Percentiles rank a stretch among this genome's conserved stretches.
Evolutionary conservation across 2,113 vertebrate genomes (phyloP).

Genomic region (Oryzias curvinotus): DNA sequence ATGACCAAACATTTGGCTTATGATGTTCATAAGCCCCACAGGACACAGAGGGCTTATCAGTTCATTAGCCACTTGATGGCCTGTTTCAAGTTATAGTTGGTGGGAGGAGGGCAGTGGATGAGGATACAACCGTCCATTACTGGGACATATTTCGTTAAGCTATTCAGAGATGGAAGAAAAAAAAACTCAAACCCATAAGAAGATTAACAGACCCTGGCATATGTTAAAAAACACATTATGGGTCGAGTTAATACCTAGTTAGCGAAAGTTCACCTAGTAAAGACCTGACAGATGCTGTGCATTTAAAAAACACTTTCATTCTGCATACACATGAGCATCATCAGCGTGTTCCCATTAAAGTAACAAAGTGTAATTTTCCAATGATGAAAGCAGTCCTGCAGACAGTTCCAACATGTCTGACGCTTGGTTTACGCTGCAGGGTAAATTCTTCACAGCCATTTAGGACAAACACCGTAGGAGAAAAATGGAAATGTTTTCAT

Average conservation of each 20-base stretch:
- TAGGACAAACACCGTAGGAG: slow-evolving; percentile 80
- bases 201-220: slow-evolving; percentile 75
- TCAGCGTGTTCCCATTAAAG: neutral
- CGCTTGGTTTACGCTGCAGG: slow-evolving; percentile 8
- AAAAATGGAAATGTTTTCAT: slow-evolving; percentile 76
- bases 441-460: slow-evolving; percentile 66
- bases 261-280: slow-evolving; percentile 68
- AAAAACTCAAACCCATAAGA: slow-evolving; percentile 67
- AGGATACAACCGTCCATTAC: slow-evolving; percentile 62
- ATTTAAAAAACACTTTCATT: slow-evolving; percentile 9
- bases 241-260: slow-evolving; percentile 73
- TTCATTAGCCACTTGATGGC: slow-evolving; percentile 74
- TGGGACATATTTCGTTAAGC: slow-evolving; percentile 69
- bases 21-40: slow-evolving; percentile 62
- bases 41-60: slow-evolving; percentile 69
- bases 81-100: slow-evolving; percentile 64
- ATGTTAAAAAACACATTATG: slow-evolving; percentile 73
- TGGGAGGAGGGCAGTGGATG: slow-evolving; percentile 60
- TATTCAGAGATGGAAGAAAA: slow-evolving; percentile 50
- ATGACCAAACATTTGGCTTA: slow-evolving; percentile 58
- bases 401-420: neutral
- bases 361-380: neutral
- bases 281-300: slow-evolving; percentile 29
- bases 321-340: neutral
- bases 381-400: neutral